phyloP scores from a whole-genome alignment of 1,140 invertebrate species.

The Chironomus striatipennis region DNA sequence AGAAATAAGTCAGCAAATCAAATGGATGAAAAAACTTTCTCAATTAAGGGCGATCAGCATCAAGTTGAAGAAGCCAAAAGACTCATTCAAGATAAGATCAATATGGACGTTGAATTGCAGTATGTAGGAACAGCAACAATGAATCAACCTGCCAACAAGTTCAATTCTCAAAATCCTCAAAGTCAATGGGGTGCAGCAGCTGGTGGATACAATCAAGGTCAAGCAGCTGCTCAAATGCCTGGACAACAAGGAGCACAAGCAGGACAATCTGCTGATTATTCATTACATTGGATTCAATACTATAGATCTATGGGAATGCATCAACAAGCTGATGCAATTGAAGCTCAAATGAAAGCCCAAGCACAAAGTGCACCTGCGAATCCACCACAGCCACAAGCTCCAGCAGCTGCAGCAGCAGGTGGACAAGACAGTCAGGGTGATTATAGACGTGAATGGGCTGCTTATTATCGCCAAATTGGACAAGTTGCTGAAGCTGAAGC shows the following conservation, averaged over 20 bases:
- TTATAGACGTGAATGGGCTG: constrained; percentile 95
- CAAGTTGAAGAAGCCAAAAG: constrained; percentile 92
- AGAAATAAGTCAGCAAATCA: constrained; percentile 60
- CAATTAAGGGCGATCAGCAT: constrained; percentile 81
- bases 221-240: constrained; percentile 48
- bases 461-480: constrained; percentile 92
- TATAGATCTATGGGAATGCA: constrained; percentile 84
- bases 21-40: constrained; percentile 78
- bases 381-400: constrained; percentile 35
- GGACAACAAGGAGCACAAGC: constrained; percentile 50
- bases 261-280: constrained; percentile 89
- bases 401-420: constrained; percentile 49
- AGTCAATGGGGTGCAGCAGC: constrained; percentile 35
- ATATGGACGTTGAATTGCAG: constrained; percentile 50
- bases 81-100: constrained; percentile 90
- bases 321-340: constrained; percentile 81
- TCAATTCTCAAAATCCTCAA: constrained; percentile 52
- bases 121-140: constrained; percentile 39
- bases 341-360: constrained; percentile 64
- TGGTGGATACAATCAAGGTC: constrained; percentile 30
- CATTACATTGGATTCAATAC: constrained; percentile 96
- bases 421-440: constrained; percentile 59
- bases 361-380: constrained; percentile 33
- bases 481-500: constrained; percentile 90
- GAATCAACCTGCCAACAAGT: constrained; percentile 90